These are phyloP conservation scores for Falco naumanni DNA, from an alignment of 2,797 vertebrate species.

Conservation along the genomic window DNA sequence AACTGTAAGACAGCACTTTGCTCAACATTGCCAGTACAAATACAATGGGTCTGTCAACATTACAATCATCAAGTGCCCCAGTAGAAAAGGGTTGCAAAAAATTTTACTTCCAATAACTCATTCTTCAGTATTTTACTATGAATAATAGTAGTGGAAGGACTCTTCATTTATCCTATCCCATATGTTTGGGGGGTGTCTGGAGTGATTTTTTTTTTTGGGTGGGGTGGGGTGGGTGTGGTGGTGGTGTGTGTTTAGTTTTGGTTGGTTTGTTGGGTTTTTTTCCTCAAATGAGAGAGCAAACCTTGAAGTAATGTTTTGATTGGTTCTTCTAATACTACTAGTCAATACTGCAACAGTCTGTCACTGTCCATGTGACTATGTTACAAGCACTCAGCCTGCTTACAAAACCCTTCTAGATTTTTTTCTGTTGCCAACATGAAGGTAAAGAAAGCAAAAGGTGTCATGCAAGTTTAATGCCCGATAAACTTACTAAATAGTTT, in stretches of 20 bases:
- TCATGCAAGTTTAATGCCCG: fast-evolving
- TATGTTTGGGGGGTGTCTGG: neutral
- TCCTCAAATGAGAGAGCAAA: neutral
- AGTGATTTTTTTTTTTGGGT: neutral
- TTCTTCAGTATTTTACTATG: neutral
- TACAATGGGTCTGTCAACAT: neutral
- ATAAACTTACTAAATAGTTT: neutral
- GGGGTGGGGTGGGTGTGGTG: too few relatives aligned
- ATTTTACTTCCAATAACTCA: neutral
- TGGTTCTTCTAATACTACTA: neutral
- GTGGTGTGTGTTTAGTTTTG: neutral
- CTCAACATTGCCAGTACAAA: neutral
- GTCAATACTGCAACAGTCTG: neutral
- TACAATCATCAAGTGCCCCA: neutral
- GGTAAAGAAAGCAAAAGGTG: neutral
- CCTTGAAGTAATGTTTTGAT: neutral
- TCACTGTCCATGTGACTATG: neutral
- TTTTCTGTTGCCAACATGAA: neutral
- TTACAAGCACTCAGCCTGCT: neutral
- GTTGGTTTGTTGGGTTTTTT: neutral
- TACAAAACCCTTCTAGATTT: neutral
- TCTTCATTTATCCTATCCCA: neutral
- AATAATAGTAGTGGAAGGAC: neutral
- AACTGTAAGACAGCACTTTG: neutral
- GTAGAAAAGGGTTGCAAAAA: neutral